Base-by-base conservation (phyloP, 2,113 vertebrate species). In the Sorex araneus region DNA sequence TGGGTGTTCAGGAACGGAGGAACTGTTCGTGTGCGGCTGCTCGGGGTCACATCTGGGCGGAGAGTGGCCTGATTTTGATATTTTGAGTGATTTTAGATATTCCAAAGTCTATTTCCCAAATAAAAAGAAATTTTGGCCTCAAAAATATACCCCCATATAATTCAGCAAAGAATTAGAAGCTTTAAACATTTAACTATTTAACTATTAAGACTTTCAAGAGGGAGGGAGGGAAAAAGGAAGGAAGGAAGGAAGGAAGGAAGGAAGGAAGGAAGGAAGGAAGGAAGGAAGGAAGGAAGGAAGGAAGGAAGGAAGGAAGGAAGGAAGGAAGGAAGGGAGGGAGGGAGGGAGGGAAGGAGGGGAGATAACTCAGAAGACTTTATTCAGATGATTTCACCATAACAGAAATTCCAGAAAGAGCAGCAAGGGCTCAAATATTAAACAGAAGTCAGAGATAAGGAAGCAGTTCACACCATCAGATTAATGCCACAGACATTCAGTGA, bases 71-170 rank as follows among this genome's bases (percentile, higher is more conserved):
- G n/a, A n/a, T n/a, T n/a, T n/a, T n/a, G n/a, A n/a, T n/a, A n/a
- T n/a, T n/a, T n/a, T n/a, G n/a, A n/a, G n/a, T n/a, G n/a, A n/a
- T n/a, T n/a, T n/a, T n/a, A n/a, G n/a, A n/a, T n/a, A 92, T 92
- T 89, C 40, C 25, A 57, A 80, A 43, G n/a, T 45, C 75, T 92
- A 32, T 86, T 86, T 86, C 34, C 50, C 0, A 23, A 85, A 76
- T 76, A 87, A 87, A 71, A 69, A 36, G 60, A 89, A 34, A 45
- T 70, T 63, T 40, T 81, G 60, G 69, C 15, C 57, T 80, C 71
- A 84, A 92, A 79, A 84, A 66, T 28, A 54, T n/a, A 50, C 13
- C 2, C 9, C 32, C 18, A n/a, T n/a, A n/a, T n/a, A n/a, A 11
- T 1, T 60, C 1, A 7, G 6, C 32, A 54, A 71, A 47, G 66